phyloP scores from a whole-genome alignment of 2,113 vertebrate species.

The Dasyprocta punctata region DNA sequence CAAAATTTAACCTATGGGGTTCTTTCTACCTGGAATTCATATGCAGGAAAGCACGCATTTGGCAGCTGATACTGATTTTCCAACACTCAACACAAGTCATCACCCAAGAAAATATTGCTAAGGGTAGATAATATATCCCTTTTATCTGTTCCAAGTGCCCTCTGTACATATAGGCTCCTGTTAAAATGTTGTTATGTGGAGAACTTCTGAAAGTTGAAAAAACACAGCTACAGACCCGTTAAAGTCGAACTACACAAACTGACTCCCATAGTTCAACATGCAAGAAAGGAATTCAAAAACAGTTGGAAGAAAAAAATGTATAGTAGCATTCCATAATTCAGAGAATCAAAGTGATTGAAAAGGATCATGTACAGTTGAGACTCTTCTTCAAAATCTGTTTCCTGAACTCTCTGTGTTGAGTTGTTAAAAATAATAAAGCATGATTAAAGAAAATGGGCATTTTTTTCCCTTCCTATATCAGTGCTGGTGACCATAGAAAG shows the following conservation, averaged over 20 bases:
- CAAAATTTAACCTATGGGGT: not conserved
- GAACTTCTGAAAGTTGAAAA: not conserved
- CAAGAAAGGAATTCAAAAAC: not conserved
- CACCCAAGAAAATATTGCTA: not conserved
- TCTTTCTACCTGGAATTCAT: not conserved
- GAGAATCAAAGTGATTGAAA: slow-evolving; percentile 19
- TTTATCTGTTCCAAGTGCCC: not conserved
- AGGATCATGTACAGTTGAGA: not conserved
- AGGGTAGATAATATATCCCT: not conserved
- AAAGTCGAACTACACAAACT: not conserved
- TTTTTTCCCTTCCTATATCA: not conserved
- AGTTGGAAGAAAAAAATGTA: not conserved
- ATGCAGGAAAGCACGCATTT: not conserved
- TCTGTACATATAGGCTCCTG: not conserved
- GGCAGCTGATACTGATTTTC: not conserved
- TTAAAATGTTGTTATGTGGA: not conserved
- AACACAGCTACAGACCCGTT: not conserved
- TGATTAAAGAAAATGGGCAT: not conserved
- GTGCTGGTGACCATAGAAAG: not conserved
- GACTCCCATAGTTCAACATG: not conserved
- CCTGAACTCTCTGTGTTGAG: not conserved
- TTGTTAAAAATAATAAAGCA: slow-evolving; percentile 27
- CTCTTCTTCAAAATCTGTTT: not conserved
- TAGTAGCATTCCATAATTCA: not conserved
- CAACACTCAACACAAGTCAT: not conserved